These are phyloP conservation scores for Amphibalanus amphitrite DNA, from an alignment of 1,140 invertebrate genomes.

Conservation along the genomic window DNA sequence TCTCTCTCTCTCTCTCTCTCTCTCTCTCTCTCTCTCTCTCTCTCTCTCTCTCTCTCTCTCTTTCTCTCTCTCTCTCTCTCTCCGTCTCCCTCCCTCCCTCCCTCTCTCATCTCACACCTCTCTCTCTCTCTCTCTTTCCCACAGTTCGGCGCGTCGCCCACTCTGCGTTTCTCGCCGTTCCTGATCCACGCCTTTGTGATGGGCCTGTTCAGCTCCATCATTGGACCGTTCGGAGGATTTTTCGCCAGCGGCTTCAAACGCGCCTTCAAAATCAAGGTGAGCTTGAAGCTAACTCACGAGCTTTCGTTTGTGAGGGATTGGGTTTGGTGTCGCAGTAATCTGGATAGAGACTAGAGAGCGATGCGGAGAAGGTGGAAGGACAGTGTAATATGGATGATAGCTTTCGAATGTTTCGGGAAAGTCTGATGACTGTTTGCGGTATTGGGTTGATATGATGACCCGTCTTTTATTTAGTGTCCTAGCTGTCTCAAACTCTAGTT, in stretches of 20 bases:
- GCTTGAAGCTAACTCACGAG: no score
- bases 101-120: constrained; percentile 11
- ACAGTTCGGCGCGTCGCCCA: constrained; percentile 45
- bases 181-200: constrained; percentile 76
- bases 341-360: neutral
- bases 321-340: neutral
- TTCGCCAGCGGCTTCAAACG: constrained; percentile 98
- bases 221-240: constrained; percentile 98
- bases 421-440: no score
- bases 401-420: no score
- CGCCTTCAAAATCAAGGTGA: constrained; percentile 95
- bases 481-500: no score
- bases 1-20: no score
- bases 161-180: constrained; percentile 80
- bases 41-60: no score
- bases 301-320: neutral
- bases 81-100: constrained; percentile 16
- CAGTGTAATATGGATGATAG: no score
- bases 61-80: no score
- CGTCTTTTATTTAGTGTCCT: no score
- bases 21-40: no score
- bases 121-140: neutral
- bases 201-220: constrained; percentile 88
- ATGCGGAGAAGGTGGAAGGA: no score
- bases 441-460: no score